Evolutionary conservation across 2,888 invertebrate species (phyloP).

Genomic region (Diloba caeruleocephala): DNA sequence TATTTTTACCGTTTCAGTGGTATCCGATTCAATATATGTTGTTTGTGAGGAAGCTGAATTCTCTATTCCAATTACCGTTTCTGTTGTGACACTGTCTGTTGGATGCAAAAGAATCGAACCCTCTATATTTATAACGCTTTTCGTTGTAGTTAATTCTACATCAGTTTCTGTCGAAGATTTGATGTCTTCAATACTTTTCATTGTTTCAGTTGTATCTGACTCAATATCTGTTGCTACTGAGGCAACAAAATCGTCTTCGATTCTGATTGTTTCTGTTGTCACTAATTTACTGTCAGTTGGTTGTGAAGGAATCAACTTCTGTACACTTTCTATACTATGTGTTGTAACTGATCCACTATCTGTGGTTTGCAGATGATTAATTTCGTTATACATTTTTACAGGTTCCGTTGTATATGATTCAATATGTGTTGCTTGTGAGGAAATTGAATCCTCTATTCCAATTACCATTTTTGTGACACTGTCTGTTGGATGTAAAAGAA

Average conservation of each 20-base stretch:
- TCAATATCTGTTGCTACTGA: slow-evolving; percentile 3
- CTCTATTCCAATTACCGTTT: neutral
- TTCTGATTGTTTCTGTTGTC: too few relatives aligned
- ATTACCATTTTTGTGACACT: slow-evolving; percentile 5
- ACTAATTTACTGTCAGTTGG: slow-evolving; percentile 1
- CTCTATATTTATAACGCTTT: slow-evolving; percentile 16
- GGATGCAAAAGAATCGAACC: slow-evolving; percentile 9
- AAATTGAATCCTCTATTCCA: neutral
- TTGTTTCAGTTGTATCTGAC: slow-evolving; percentile 2
- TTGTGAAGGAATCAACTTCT: neutral
- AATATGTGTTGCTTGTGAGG: slow-evolving; percentile 1
- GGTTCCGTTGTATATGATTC: slow-evolving; percentile 3
- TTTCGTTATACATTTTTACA: too few relatives aligned
- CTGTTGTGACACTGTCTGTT: slow-evolving; percentile 9
- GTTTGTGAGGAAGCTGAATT: neutral
- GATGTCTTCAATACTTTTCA: slow-evolving; percentile 1
- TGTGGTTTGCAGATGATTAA: too few relatives aligned
- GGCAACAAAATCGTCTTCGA: too few relatives aligned
- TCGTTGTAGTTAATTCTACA: slow-evolving; percentile 4
- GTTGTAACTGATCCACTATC: slow-evolving; percentile 13
- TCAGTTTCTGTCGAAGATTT: slow-evolving; percentile 1
- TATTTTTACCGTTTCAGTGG: slow-evolving; percentile 1
- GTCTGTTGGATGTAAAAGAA: slow-evolving; percentile 8
- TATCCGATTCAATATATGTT: slow-evolving; percentile 3
- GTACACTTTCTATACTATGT: neutral